phyloP scores from a whole-genome alignment of 2,113 vertebrate genomes.

The Lagopus muta region DNA sequence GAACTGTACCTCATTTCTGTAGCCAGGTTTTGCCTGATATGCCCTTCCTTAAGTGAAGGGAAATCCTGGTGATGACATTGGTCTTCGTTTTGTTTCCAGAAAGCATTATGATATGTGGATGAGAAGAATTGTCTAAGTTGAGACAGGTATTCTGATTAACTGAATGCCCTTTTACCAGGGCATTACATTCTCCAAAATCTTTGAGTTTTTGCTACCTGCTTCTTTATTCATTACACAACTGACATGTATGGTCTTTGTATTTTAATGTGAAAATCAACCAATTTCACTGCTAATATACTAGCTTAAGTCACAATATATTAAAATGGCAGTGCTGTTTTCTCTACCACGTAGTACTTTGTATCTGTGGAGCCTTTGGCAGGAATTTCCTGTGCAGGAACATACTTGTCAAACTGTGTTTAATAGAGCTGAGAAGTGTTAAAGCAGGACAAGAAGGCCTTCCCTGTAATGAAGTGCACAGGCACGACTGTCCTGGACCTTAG shows the following conservation, averaged over 20 bases:
- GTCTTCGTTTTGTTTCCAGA: neutral
- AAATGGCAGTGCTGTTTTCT: neutral
- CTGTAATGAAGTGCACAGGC: neutral
- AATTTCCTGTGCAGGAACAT: neutral
- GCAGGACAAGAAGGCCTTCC: neutral
- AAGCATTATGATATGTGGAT: neutral
- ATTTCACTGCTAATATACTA: neutral
- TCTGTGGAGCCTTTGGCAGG: slow-evolving; percentile 2
- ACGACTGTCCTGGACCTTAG: neutral
- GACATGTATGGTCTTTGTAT: neutral
- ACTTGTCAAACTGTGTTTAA: slow-evolving; percentile 34
- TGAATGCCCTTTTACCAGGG: neutral
- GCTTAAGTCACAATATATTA: neutral
- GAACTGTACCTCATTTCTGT: neutral
- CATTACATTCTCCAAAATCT: neutral
- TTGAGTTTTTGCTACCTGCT: slow-evolving; percentile 5
- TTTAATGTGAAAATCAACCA: neutral
- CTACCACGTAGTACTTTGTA: neutral
- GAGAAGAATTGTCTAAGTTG: neutral
- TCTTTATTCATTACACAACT: slow-evolving; percentile 31
- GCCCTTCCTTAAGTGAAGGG: neutral
- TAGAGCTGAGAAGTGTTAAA: neutral
- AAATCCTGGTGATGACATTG: neutral
- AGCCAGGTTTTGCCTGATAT: neutral
- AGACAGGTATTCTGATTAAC: neutral